These are phyloP conservation scores for Euplexia lucipara DNA, from an alignment of 2,888 invertebrate genomes.

Conservation along the genomic window DNA sequence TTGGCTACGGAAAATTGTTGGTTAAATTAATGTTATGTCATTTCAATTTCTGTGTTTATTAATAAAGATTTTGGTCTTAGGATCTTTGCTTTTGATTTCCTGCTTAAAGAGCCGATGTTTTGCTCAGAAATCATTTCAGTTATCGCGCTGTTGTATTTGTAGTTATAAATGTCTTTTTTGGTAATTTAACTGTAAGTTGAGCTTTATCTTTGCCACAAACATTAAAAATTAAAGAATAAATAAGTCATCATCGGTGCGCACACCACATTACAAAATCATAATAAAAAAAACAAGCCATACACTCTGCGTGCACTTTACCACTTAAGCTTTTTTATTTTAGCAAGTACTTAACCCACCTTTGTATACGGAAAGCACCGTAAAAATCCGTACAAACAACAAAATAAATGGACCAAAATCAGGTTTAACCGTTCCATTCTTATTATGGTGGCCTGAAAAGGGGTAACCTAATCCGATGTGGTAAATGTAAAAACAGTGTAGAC, in stretches of 20 bases:
- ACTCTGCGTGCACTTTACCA: background rate
- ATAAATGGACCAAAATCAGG: constrained; percentile 62
- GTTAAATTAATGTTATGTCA: background rate
- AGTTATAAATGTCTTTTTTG: too few relatives aligned
- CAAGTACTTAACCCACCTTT: constrained; percentile 3
- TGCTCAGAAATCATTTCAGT: too few relatives aligned
- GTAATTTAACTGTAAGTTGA: too few relatives aligned
- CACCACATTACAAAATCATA: background rate
- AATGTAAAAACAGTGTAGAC: constrained; percentile 85
- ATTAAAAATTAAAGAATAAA: too few relatives aligned
- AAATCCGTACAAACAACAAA: constrained; percentile 46
- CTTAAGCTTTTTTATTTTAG: constrained; percentile 2
- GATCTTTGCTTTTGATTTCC: background rate
- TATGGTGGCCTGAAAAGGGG: constrained; percentile 69
- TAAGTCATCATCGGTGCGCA: background rate
- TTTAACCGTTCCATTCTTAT: constrained; percentile 63
- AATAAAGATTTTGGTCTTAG: background rate
- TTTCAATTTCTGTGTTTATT: background rate
- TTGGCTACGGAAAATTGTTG: background rate
- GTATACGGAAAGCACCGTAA: background rate
- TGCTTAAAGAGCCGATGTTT: background rate
- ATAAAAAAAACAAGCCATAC: background rate
- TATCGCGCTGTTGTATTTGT: too few relatives aligned
- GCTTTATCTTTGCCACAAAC: background rate
- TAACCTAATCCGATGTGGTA: constrained; percentile 76